phyloP scores from a whole-genome alignment of 2,888 invertebrate species.

The Yponomeuta evonymella region DNA sequence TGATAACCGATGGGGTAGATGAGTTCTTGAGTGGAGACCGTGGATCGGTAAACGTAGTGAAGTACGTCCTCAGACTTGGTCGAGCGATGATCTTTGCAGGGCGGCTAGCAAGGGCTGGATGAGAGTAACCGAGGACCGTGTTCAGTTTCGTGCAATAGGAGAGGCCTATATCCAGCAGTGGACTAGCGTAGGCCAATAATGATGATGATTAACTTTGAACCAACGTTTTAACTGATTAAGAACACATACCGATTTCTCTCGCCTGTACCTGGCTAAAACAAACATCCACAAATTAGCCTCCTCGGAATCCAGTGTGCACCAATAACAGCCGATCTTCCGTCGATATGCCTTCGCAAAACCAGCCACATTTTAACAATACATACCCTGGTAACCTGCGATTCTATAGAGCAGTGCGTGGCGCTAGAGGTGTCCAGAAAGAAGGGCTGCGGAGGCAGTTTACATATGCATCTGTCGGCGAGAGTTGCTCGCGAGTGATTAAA shows the following conservation, averaged over 20 bases:
- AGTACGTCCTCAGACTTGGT: too few relatives aligned
- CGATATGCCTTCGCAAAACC: neutral
- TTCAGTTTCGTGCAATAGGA: too few relatives aligned
- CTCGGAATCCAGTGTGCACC: conserved; percentile 38
- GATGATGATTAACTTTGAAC: too few relatives aligned
- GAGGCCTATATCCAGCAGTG: too few relatives aligned
- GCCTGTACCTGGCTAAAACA: conserved; percentile 3
- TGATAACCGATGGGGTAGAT: too few relatives aligned
- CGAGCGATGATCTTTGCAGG: too few relatives aligned
- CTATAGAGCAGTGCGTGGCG: neutral
- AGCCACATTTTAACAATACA: neutral
- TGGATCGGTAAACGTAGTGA: too few relatives aligned
- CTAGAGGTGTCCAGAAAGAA: neutral
- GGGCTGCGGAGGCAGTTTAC: neutral
- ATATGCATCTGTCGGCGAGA: neutral
- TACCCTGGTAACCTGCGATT: neutral
- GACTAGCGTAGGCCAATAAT: too few relatives aligned
- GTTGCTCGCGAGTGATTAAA: conserved; percentile 25
- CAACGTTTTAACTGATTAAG: neutral
- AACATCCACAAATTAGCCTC: conserved; percentile 24
- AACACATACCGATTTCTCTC: neutral
- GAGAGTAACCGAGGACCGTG: too few relatives aligned
- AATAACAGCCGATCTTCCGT: neutral
- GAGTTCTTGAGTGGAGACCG: too few relatives aligned
- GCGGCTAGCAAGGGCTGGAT: too few relatives aligned